Conservation (phyloP, 1,140 invertebrate species). For the Batillaria attramentaria region DNA sequence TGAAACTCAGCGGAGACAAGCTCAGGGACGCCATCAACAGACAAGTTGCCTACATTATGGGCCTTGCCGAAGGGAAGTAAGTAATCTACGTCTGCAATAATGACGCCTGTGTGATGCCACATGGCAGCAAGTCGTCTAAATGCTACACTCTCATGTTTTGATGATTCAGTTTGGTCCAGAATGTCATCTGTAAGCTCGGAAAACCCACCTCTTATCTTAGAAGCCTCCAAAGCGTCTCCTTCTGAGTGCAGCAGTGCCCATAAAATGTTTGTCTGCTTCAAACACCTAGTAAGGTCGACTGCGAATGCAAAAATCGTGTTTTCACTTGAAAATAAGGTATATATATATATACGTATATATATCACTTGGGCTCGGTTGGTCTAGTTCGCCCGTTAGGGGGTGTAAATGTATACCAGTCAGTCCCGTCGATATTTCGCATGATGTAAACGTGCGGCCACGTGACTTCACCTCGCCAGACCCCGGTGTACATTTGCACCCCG, state of each 20-base stretch:
- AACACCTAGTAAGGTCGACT: background rate
- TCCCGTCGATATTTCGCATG: too few relatives aligned
- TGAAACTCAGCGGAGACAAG: background rate
- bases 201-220: background rate
- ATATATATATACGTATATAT: too few relatives aligned
- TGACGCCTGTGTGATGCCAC: background rate
- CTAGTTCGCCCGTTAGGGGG: too few relatives aligned
- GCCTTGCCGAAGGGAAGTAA: conserved; percentile 12
- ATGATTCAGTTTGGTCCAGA: background rate
- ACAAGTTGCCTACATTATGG: background rate
- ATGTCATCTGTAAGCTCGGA: background rate
- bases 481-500: too few relatives aligned
- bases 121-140: background rate
- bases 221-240: background rate
- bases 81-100: background rate
- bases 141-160: background rate
- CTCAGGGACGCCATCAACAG: background rate
- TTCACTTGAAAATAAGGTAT: background rate
- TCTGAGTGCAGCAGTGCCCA: background rate
- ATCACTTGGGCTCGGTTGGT: too few relatives aligned
- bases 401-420: too few relatives aligned
- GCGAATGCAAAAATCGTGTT: background rate
- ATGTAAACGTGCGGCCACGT: too few relatives aligned
- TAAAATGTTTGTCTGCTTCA: background rate
- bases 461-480: too few relatives aligned